Evolutionary conservation across 2,797 vertebrate species (phyloP).

Genomic region (Gambelia wislizenii): DNA sequence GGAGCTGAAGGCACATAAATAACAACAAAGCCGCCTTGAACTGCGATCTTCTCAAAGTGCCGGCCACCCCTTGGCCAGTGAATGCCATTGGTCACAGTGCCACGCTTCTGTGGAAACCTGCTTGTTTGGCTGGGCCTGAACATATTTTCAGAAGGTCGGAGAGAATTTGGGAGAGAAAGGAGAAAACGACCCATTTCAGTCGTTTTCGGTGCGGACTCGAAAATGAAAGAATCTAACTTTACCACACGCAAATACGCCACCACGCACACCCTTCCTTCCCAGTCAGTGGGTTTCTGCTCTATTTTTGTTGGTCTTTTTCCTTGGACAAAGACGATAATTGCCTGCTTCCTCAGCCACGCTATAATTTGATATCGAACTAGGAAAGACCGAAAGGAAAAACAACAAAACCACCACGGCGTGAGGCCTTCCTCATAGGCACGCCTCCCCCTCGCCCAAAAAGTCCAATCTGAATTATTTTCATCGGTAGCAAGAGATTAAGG

Average conservation of each 20-base stretch:
- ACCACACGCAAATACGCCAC: not conserved
- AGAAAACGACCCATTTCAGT: not conserved
- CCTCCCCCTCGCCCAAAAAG: too few relatives aligned
- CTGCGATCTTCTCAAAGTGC: too few relatives aligned
- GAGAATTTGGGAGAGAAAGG: not conserved
- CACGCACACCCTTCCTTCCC: not conserved
- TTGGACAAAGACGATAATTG: not conserved
- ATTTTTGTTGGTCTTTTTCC: conserved; percentile 11
- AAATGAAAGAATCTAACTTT: too few relatives aligned
- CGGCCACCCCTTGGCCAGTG: too few relatives aligned
- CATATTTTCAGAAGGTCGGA: not conserved
- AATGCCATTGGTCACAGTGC: too few relatives aligned
- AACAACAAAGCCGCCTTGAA: too few relatives aligned
- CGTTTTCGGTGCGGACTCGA: too few relatives aligned
- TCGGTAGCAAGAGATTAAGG: not conserved
- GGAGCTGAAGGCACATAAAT: too few relatives aligned
- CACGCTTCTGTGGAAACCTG: too few relatives aligned
- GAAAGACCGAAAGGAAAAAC: not conserved
- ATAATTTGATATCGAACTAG: conserved; percentile 24
- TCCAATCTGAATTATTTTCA: not conserved
- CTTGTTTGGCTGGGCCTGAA: too few relatives aligned
- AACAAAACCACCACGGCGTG: too few relatives aligned
- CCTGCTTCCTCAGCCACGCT: not conserved
- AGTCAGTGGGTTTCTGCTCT: not conserved
- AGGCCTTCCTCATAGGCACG: too few relatives aligned